Base-by-base conservation (phyloP, 2,113 vertebrate genomes). In the Lucifuga dentata region DNA sequence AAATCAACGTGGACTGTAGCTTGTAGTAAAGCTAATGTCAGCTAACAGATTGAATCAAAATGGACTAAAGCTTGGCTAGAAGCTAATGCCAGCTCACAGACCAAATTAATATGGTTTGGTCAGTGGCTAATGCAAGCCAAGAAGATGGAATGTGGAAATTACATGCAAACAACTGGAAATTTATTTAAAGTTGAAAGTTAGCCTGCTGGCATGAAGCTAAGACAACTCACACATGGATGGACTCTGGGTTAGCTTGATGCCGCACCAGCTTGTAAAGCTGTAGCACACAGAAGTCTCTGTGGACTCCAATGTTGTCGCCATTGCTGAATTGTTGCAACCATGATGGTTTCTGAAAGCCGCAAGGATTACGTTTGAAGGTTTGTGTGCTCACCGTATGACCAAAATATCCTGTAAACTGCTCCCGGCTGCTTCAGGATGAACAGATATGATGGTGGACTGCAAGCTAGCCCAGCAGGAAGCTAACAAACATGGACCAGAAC, bases 61-160 rank as follows among this genome's bases (percentile, higher is more conserved):
- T 29, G 63, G 59, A 81, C 75, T 41, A 60, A 26, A 55, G 40
- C 39, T 65, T 40, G 35, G 61, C 33, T 50, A 60, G 21, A 78
- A 71, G 65, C 23, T 40, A 32, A 50, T 82, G 32, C 62, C 64
- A 68, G 60, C 68, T 83, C 66, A 53, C 43, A 33, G 33, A 67
- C 76, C 68, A 72, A 60, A 81, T 53, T 24, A 68, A 62, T 49
- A 63, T 55, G 76, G 68, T 79, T 57, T 75, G 69, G 57, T 72
- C 70, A 67, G 71, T 64, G 68, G 68, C 62, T 62, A 60, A 35
- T 68, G 81, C 63, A 38, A 75, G 78, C 77, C 62, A 78, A 53
- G 45, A 64, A 8, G 48, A 68, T 64, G 64, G 36, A n/a, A n/a
- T n/a, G n/a, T n/a, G n/a, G n/a, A n/a, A n/a, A n/a, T n/a, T n/a